Evolutionary conservation across 2,113 vertebrate genomes (phyloP).

Genomic region (Platichthys flesus): DNA sequence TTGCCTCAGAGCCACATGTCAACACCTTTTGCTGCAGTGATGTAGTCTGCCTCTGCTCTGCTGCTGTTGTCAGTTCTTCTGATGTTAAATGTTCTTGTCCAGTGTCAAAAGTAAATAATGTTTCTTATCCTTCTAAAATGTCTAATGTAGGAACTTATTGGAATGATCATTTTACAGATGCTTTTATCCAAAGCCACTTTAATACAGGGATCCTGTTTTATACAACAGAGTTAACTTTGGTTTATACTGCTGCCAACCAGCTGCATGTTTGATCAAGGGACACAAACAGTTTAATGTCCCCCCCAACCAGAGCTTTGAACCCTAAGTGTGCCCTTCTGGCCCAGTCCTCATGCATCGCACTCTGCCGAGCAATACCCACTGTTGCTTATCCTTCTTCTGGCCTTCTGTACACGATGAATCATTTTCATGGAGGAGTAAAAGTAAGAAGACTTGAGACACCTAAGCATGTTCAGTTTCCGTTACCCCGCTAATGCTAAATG

Average conservation of each 20-base stretch:
- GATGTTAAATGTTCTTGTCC: conserved; percentile 28
- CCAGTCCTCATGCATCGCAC: conserved; percentile 30
- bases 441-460: conserved; percentile 40
- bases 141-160: conserved; percentile 58
- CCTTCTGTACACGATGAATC: conserved; percentile 38
- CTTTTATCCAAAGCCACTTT: conserved; percentile 78
- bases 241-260: conserved; percentile 73
- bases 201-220: conserved; percentile 71
- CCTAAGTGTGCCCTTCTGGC: conserved; percentile 51
- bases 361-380: conserved; percentile 32
- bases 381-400: conserved; percentile 31
- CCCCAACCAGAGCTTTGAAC: conserved; percentile 60
- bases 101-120: conserved; percentile 58
- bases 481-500: conserved; percentile 17
- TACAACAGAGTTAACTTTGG: conserved; percentile 68
- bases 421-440: conserved; percentile 47
- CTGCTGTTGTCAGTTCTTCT: conserved; percentile 22
- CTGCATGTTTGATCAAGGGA: conserved; percentile 79
- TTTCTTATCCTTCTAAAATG: conserved; percentile 39
- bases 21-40: neutral
- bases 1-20: too few relatives aligned
- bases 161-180: conserved; percentile 73
- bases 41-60: conserved; percentile 18
- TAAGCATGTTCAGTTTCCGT: conserved; percentile 21
- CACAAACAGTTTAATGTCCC: conserved; percentile 71